Conservation (phyloP, 1,140 invertebrate species). For the Brachionus paranguensis region DNA sequence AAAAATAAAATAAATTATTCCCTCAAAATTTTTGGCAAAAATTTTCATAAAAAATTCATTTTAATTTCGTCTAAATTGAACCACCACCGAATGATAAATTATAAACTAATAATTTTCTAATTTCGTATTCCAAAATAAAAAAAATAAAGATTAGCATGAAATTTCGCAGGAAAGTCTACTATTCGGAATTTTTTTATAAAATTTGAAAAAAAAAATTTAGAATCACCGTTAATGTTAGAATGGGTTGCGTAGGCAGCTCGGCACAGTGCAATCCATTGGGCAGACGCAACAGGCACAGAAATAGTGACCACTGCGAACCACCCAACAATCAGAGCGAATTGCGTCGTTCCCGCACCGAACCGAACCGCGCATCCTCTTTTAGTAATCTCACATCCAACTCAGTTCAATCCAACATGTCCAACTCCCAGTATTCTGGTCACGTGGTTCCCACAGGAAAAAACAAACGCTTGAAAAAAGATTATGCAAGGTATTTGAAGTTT, state of each 20-base stretch:
- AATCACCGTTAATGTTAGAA: not conserved
- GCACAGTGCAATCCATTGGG: not conserved
- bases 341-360: not conserved
- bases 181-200: not conserved
- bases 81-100: not conserved
- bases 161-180: not conserved
- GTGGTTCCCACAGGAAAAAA: slow-evolving; percentile 29
- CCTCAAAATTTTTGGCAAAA: not conserved
- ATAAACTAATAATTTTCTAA: not conserved
- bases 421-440: not conserved
- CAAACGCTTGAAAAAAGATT: slow-evolving; percentile 32
- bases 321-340: not conserved
- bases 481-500: slow-evolving; percentile 24
- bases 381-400: slow-evolving; percentile 25
- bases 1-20: not conserved
- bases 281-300: not conserved
- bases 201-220: not conserved
- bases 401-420: not conserved
- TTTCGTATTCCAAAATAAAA: not conserved
- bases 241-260: slow-evolving; percentile 26
- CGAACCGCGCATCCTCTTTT: not conserved
- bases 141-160: not conserved
- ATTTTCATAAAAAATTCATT: slow-evolving; percentile 3
- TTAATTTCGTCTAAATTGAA: not conserved
- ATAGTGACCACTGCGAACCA: not conserved